Evolutionary conservation across 1,140 invertebrate species (phyloP), one percentile per base, ranked within the genome.

Genomic region (Drosophila cardini): DNA sequence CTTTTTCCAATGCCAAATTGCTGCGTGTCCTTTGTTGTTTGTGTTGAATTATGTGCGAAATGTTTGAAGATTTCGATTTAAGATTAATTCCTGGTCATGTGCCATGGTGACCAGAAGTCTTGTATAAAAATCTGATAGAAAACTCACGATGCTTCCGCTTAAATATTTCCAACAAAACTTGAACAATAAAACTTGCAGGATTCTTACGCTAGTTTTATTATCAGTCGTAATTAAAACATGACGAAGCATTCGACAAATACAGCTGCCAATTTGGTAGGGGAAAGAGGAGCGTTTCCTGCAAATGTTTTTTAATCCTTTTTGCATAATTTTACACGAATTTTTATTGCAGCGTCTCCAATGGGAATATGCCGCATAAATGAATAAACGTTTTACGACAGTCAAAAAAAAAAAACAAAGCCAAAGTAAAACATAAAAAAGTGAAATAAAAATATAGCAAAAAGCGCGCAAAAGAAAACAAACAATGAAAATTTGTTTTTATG

Each of bases 331-430:
- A 87, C 78, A 82, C 72, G 69, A 42, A 70, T 83, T 84, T 84
- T 84, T 80, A 84, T 63, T 73, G 57, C 77, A 53, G 58, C 78
- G 74, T 79, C 69, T 82, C 83, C 83, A 87, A 87, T 68, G 83
- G 83, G 83, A 86, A 82, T 86, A 82, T 68, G 77, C 81, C 74
- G 71, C 81, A 85, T 80, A 84, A 84, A 84, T 86, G 83, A 87
- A 83, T 86, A 86, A 86, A 87, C 83, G 83, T 79, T 86, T 86
- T 86, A 86, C 83, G 83, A 87, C 83, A 68, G 52, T 16, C 8
- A 34, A 45, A 38, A 38, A 34, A 36, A 46, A 62, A 62, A 62
- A 45, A 40, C 26, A 61, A 69, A 71, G 73, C 63, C 68, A 70
- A 61, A 64, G 36, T 48, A 65, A 80, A 67, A 72, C 52, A 46